Evolutionary conservation across 1,140 invertebrate species (phyloP), one percentile per base, ranked within the genome.

Genomic region (Tetramorium parvispinum): DNA sequence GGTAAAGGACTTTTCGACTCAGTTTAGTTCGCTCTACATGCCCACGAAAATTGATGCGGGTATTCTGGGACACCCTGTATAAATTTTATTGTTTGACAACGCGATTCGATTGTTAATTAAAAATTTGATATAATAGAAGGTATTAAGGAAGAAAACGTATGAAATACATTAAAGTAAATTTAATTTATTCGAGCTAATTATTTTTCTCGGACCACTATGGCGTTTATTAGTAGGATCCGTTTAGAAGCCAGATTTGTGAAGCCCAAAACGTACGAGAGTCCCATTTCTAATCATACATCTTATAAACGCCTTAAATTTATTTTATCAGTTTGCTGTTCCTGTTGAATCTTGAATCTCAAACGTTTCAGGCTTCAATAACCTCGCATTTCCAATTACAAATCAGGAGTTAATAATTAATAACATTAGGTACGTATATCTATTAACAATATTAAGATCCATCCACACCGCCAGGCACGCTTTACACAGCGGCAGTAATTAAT

Each of bases 371-470:
- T 85, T 87, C 87, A 81, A 87, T 85, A 88, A 79, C 81, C 87
- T 61, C 51, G 40, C 86, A 27, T 55, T 63, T 61, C 32, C 24
- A 90, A 91, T 91, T 92, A 93, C 82, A 93, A 93, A 92, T 93
- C 83, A 91, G 79, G 73, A 77, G 66, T 91, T 91, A 91, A 91
- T 91, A 91, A 90, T 92, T 91, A 91, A 91, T 91, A 93, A 93
- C 91, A 92, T 93, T 93, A 93, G 87, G 88, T 93, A 93, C 91
- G 91, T 93, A 92, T 92, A 91, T 93, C 92, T 93, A 93, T 92
- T 93, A 93, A 93, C 91, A 92, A 77, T 93, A 92, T 88, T 88
- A 90, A 92, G 77, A 81, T 89, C 88, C 91, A 90, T 79, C 76
- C 91, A 91, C 87, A 92, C 91, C 82, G 59, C 87, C 91, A 91